Evolutionary conservation across 2,888 invertebrate species (phyloP).

Genomic region (Lucinisca nassula): DNA sequence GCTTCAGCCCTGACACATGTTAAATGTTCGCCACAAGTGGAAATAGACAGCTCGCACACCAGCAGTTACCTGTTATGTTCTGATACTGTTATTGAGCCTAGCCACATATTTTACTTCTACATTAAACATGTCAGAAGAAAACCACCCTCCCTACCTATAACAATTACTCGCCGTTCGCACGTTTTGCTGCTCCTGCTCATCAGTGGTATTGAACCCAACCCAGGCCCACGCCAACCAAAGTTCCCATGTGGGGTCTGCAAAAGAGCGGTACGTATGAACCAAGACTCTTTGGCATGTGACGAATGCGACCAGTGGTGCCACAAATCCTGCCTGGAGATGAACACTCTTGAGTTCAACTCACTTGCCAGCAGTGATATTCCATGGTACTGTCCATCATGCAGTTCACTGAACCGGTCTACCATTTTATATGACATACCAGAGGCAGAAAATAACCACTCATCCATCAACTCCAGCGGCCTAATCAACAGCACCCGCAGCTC

Average conservation of each 20-base stretch:
- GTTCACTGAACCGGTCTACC: conserved; percentile 4
- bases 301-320: conserved; percentile 20
- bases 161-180: neutral
- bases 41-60: too few species aligned
- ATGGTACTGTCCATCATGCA: conserved; percentile 20
- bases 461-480: conserved; percentile 3
- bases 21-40: too few species aligned
- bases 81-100: too few species aligned
- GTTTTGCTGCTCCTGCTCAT: neutral
- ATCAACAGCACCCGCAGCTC: neutral
- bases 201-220: conserved; percentile 1
- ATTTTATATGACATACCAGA: conserved; percentile 10
- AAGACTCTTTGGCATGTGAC: neutral
- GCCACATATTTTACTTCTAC: neutral
- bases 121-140: neutral
- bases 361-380: neutral
- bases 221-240: neutral
- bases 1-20: too few species aligned
- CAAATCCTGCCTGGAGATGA: conserved; percentile 15
- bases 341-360: neutral
- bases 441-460: neutral
- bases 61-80: too few species aligned
- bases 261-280: neutral
- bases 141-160: neutral
- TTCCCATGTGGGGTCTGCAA: conserved; percentile 1